Conservation (phyloP, 1,140 invertebrate species). For the Lepidotrigona ventralis region DNA sequence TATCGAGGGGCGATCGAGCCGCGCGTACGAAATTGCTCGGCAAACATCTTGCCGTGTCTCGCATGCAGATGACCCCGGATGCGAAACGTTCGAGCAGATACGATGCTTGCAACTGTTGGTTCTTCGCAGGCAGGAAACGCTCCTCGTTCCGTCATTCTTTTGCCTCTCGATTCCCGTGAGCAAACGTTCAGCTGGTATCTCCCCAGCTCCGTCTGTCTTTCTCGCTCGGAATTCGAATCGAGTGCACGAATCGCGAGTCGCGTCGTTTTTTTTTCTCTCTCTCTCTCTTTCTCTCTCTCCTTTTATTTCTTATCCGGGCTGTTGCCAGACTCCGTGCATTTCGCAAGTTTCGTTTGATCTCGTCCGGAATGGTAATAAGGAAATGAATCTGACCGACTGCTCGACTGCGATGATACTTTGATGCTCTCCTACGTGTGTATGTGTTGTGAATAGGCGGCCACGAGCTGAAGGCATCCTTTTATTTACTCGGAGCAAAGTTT, state of each 20-base stretch:
- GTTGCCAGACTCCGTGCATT: background rate
- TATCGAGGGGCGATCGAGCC: constrained; percentile 2
- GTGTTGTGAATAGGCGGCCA: background rate
- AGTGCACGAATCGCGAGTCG: constrained; percentile 5
- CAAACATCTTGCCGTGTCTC: constrained; percentile 33
- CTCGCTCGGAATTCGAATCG: constrained; percentile 22
- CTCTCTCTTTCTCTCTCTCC: background rate
- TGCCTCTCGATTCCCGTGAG: background rate
- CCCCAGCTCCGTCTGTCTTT: background rate
- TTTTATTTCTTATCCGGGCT: background rate
- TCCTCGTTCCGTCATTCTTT: background rate
- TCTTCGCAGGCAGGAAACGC: background rate
- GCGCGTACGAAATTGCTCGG: constrained; percentile 21
- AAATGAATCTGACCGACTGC: background rate
- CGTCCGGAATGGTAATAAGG: background rate
- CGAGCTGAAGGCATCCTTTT: background rate
- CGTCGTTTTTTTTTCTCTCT: background rate
- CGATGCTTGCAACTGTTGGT: background rate
- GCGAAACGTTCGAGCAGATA: background rate
- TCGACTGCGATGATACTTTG: background rate
- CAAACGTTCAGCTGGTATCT: constrained; percentile 6
- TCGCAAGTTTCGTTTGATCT: background rate
- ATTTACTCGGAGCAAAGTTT: background rate
- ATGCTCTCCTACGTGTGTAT: background rate
- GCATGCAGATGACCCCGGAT: constrained; percentile 18